These are phyloP conservation scores for Drosophila bifasciata DNA, from an alignment of 1,140 invertebrate genomes.

Conservation along the genomic window DNA sequence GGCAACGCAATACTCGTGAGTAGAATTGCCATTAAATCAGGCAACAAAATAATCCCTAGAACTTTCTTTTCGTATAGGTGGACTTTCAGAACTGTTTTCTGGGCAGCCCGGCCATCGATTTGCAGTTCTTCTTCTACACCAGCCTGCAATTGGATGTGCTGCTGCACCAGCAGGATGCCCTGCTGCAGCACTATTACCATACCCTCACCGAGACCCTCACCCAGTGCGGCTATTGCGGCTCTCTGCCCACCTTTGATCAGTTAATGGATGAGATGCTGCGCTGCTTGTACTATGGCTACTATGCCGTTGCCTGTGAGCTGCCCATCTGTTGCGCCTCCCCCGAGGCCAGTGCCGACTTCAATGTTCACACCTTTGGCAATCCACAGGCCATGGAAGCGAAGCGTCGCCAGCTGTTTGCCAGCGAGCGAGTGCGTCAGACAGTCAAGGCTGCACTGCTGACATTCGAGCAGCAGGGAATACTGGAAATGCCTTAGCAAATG, in stretches of 20 bases:
- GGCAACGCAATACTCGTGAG: conserved; percentile 85
- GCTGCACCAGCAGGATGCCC: conserved; percentile 53
- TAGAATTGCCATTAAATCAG: not conserved
- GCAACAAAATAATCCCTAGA: not conserved
- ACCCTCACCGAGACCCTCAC: conserved; percentile 73
- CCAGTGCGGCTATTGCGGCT: conserved; percentile 56
- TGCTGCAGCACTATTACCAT: conserved; percentile 75
- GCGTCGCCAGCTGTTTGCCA: conserved; percentile 48
- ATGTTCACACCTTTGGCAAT: conserved; percentile 43
- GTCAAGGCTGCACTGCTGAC: conserved; percentile 40
- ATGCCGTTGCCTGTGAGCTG: conserved; percentile 57
- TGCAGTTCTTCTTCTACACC: conserved; percentile 70
- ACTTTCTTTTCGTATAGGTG: conserved; percentile 41
- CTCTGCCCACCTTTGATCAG: conserved; percentile 74
- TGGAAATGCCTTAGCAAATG: conserved; percentile 37
- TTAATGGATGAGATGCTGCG: conserved; percentile 69
- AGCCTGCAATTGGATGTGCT: conserved; percentile 63
- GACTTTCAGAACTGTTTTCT: conserved; percentile 71
- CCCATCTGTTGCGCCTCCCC: conserved; percentile 58
- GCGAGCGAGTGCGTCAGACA: conserved; percentile 42
- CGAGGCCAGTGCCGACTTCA: conserved; percentile 40
- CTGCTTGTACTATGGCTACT: conserved; percentile 68
- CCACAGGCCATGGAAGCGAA: conserved; percentile 32
- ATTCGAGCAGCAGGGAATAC: conserved; percentile 62
- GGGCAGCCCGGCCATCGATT: conserved; percentile 68